A percentile compares a stretch with the other conserved stretches of the same genome.
Conservation (phyloP, 2,113 vertebrate genomes). For the Camelus bactrianus region DNA sequence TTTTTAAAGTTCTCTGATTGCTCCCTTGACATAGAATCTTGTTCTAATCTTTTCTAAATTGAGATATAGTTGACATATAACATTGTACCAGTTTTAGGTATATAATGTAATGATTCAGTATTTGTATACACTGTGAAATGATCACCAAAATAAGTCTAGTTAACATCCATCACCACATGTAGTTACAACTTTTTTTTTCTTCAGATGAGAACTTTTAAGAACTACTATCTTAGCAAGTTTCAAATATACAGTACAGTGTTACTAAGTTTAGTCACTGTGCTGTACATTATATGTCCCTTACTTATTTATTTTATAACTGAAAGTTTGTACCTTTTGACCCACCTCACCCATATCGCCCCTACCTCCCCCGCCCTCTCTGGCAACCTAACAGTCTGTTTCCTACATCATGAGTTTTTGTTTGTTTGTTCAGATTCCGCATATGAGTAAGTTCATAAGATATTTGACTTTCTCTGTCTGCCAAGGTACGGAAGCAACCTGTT, state of each 20-base stretch:
- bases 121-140: not conserved
- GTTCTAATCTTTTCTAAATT: not conserved
- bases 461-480: not conserved
- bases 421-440: not conserved
- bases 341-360: not conserved
- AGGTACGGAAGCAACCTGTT: not conserved
- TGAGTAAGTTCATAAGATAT: not conserved
- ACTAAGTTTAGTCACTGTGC: not conserved
- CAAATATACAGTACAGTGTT: not conserved
- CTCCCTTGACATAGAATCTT: not conserved
- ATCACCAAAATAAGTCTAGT: not conserved
- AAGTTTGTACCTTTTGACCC: not conserved
- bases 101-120: not conserved
- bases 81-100: not conserved
- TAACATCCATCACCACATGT: not conserved
- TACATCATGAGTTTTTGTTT: not conserved
- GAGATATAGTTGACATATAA: not conserved
- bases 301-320: not conserved
- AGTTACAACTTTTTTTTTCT: not conserved
- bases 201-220: not conserved
- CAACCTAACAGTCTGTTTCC: not conserved
- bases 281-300: not conserved
- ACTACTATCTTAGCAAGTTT: not conserved
- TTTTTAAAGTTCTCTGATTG: conserved; percentile 25
- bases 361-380: not conserved